Conservation (phyloP, 2,113 vertebrate genomes). For the Lepus europaeus region DNA sequence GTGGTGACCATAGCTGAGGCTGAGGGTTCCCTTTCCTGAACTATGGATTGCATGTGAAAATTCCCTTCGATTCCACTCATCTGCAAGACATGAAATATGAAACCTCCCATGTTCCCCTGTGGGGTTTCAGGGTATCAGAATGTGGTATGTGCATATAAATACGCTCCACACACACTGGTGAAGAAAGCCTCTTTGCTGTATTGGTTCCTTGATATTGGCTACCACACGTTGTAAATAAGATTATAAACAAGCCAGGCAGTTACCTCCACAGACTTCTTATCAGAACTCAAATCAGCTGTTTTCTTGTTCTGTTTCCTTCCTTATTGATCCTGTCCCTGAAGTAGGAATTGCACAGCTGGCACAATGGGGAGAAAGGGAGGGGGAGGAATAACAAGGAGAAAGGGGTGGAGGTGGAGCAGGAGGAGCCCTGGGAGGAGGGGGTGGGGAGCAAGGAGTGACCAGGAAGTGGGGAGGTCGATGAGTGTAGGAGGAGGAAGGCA, state of each 20-base stretch:
- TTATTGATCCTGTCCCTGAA: neutral
- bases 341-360: neutral
- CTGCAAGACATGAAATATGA: neutral
- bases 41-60: constrained; percentile 24
- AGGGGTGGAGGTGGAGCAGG: neutral
- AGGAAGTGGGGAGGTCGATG: neutral
- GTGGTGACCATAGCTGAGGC: neutral
- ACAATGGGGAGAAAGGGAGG: neutral
- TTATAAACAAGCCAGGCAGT: constrained; percentile 39
- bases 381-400: no score
- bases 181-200: neutral
- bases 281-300: neutral
- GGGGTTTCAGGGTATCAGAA: constrained; percentile 30
- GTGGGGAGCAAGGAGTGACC: neutral
- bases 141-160: neutral
- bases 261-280: neutral
- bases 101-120: neutral
- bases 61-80: neutral
- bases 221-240: neutral
- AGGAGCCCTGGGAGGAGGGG: neutral
- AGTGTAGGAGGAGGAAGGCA: neutral
- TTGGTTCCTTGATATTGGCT: constrained; percentile 31
- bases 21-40: neutral
- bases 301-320: constrained; percentile 26
- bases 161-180: neutral